Evolutionary conservation across 1,140 invertebrate genomes (phyloP), one percentile per base, ranked within the genome.

Genomic region (Brachionus rubens): DNA sequence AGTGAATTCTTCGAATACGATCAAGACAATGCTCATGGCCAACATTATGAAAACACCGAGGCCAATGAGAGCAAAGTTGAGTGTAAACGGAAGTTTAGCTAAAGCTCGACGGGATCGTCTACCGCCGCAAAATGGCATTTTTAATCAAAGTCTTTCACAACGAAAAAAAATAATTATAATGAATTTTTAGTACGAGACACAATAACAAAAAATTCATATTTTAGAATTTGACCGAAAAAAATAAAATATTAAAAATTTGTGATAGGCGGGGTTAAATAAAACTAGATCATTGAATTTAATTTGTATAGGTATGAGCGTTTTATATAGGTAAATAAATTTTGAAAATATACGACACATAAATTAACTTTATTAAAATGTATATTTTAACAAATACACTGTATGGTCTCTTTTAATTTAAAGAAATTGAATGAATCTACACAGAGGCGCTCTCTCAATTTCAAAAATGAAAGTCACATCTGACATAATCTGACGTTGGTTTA

Each of bases 1-100:
- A 2, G 75, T 76, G 10, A 59, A 76, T 40, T 76, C 75, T 48
- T 76, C 75, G 30, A 76, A 76, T 21, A 76, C 26, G n/a, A 52
- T 52, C 5, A 50, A 28, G 19, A 62, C 52, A 47, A 76, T 65
- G 14, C 48, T 62, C 41, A 76, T 62, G 0, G 54, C 24, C 5
- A 76, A 7, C 19, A 76, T 7, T 33, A 24, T 65, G 21, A 76
- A 65, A 10, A 76, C 46, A 12, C 52, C 75, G 0, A 76, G 30
- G 14, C 19, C 26, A 7, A 76, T 76, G 40, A 76, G 33, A 21
- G 47, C 30, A 43, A 62, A 46, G 28, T 76, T 76, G 7, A 76
- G 14, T n/a, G 41, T 43, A 54, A 56, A 54, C 24, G 68, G 68
- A 3, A 72, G 30, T 28, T 48, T 50, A 1, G 59, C 33, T 14